phyloP scores from a whole-genome alignment of 1,140 invertebrate species.

The Drosophila virilis region DNA sequence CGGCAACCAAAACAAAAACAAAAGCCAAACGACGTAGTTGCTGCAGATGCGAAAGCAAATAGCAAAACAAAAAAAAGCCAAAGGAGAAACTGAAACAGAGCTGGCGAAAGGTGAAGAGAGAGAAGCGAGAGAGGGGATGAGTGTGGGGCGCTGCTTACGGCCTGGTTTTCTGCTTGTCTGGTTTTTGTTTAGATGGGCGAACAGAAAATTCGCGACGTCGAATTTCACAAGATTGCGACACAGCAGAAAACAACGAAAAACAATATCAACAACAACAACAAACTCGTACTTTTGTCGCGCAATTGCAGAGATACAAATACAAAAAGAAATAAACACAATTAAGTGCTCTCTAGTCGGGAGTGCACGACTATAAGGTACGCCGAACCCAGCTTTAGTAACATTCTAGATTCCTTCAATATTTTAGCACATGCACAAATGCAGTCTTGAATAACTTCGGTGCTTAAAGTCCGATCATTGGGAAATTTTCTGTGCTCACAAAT shows the following conservation, averaged over 20 bases:
- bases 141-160: slow-evolving; percentile 21
- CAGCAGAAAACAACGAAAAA: not conserved
- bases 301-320: slow-evolving; percentile 36
- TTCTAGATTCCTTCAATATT: no score
- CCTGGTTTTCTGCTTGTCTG: slow-evolving; percentile 51
- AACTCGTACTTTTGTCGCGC: slow-evolving; percentile 58
- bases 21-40: slow-evolving; percentile 62
- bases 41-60: slow-evolving; percentile 64
- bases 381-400: no score
- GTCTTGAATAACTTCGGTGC: no score
- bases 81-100: slow-evolving; percentile 36
- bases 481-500: no score
- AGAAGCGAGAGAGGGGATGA: slow-evolving; percentile 2
- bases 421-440: no score
- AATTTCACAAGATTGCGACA: slow-evolving; percentile 74
- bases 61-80: slow-evolving; percentile 71
- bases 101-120: slow-evolving; percentile 9
- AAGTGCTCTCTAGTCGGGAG: not conserved
- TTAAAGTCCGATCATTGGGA: no score
- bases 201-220: slow-evolving; percentile 58
- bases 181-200: slow-evolving; percentile 44
- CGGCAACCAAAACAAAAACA: slow-evolving; percentile 32
- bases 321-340: slow-evolving; percentile 7
- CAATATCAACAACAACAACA: slow-evolving; percentile 4
- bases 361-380: not conserved